Percentiles rank a stretch among this genome's conserved stretches.
Evolutionary conservation across 2,113 vertebrate species (phyloP).

Genomic region (Nettapus auritus): DNA sequence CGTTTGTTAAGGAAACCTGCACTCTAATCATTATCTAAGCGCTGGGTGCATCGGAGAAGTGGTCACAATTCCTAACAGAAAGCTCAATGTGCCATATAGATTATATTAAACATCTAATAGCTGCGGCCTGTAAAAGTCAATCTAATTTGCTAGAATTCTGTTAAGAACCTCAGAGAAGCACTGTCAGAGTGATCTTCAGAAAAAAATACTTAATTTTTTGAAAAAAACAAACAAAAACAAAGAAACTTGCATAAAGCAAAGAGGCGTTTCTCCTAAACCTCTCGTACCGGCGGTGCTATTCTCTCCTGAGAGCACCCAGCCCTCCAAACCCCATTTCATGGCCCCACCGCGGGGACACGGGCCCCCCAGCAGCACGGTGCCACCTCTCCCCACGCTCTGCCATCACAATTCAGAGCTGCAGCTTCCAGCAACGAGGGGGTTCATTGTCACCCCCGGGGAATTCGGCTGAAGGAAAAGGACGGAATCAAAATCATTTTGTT

Average conservation of each 20-base stretch:
- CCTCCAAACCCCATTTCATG: background rate
- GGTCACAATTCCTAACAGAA: background rate
- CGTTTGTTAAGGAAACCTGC: rapidly evolving
- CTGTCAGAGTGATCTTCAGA: background rate
- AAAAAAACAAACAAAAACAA: background rate
- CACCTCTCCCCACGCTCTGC: rapidly evolving
- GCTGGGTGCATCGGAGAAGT: background rate
- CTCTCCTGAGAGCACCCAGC: background rate
- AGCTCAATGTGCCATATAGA: background rate
- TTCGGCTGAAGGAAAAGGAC: too few species aligned
- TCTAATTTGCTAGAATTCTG: background rate
- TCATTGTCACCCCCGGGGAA: background rate
- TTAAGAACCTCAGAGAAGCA: background rate
- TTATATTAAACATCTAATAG: background rate
- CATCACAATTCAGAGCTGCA: rapidly evolving
- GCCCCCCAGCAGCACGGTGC: background rate
- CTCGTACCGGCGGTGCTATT: background rate
- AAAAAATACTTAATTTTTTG: background rate
- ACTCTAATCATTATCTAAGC: background rate
- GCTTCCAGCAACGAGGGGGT: background rate
- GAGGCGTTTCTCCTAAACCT: background rate
- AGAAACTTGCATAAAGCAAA: too few species aligned
- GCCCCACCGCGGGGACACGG: background rate
- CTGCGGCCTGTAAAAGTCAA: background rate
- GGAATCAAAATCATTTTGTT: background rate